These are phyloP conservation scores for Ferrisia virgata DNA, from an alignment of 2,888 invertebrate species.

Conservation along the genomic window DNA sequence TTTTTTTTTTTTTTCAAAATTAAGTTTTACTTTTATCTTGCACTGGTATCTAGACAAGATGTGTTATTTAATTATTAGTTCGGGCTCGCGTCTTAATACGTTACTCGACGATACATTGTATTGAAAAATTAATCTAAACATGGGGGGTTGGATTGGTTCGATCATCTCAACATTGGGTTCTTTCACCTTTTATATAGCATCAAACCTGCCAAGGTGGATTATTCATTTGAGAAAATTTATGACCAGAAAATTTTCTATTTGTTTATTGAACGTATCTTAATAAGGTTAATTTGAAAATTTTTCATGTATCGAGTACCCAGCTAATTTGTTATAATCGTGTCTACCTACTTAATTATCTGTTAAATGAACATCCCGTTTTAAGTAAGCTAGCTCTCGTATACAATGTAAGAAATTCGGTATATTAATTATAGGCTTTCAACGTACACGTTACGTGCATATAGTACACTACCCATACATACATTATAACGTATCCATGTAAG, in stretches of 20 bases:
- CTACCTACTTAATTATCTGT: slow-evolving; percentile 8
- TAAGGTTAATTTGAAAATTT: slow-evolving; percentile 16
- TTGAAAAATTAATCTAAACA: neutral
- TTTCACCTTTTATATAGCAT: neutral
- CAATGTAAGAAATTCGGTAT: slow-evolving; percentile 21
- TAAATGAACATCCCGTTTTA: neutral
- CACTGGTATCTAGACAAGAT: neutral
- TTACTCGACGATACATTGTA: neutral
- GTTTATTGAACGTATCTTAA: slow-evolving; percentile 9
- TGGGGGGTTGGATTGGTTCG: neutral
- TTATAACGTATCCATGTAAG: too few relatives aligned
- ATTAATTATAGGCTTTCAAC: slow-evolving; percentile 26
- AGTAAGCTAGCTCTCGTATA: slow-evolving; percentile 1
- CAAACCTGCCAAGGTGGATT: neutral
- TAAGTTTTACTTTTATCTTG: neutral
- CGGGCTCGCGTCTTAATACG: too few relatives aligned
- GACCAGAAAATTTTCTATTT: slow-evolving; percentile 5
- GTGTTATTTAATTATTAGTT: neutral
- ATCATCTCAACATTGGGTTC: neutral
- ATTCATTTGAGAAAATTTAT: neutral
- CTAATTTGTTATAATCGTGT: neutral
- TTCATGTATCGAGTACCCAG: neutral
- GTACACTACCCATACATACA: too few relatives aligned
- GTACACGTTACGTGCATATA: neutral
- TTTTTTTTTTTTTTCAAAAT: neutral